These are phyloP conservation scores for Anaspis maculata DNA, from an alignment of 2,888 invertebrate species.

Conservation along the genomic window DNA sequence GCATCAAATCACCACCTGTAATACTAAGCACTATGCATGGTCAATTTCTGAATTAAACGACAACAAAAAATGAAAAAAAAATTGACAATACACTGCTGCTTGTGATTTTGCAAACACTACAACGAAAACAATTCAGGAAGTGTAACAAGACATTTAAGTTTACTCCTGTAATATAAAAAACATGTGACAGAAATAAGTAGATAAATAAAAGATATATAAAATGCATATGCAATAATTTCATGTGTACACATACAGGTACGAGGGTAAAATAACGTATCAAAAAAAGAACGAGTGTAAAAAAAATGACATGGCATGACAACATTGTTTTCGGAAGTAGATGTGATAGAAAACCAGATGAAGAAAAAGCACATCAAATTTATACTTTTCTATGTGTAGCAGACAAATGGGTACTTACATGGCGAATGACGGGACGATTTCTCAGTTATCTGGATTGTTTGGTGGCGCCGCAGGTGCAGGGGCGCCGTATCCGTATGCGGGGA, in stretches of 20 bases:
- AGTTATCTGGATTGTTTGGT: conserved; percentile 22
- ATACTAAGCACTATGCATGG: too few species aligned
- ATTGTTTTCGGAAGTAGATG: conserved; percentile 28
- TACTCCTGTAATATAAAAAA: conserved; percentile 22
- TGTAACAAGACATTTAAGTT: conserved; percentile 13
- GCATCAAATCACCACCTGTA: conserved; percentile 29
- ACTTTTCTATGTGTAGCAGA: too few species aligned
- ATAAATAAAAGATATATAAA: conserved; percentile 8
- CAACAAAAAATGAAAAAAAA: too few species aligned
- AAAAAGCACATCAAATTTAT: too few species aligned
- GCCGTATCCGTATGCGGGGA: conserved; percentile 42
- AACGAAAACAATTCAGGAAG: conserved; percentile 22
- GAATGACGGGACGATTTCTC: too few species aligned
- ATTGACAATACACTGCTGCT: too few species aligned
- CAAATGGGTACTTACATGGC: too few species aligned
- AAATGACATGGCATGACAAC: conserved; percentile 10
- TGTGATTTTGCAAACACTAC: conserved; percentile 20
- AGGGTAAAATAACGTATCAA: too few species aligned
- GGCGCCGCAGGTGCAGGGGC: conserved; percentile 25
- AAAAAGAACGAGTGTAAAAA: conserved; percentile 1
- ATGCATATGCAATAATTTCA: too few species aligned
- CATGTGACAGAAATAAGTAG: conserved; percentile 10
- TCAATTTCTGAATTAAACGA: conserved; percentile 10
- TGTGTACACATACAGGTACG: too few species aligned
- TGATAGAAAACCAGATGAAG: conserved; percentile 15